phyloP scores from a whole-genome alignment of 2,888 invertebrate species.

The Catocala fraxini region DNA sequence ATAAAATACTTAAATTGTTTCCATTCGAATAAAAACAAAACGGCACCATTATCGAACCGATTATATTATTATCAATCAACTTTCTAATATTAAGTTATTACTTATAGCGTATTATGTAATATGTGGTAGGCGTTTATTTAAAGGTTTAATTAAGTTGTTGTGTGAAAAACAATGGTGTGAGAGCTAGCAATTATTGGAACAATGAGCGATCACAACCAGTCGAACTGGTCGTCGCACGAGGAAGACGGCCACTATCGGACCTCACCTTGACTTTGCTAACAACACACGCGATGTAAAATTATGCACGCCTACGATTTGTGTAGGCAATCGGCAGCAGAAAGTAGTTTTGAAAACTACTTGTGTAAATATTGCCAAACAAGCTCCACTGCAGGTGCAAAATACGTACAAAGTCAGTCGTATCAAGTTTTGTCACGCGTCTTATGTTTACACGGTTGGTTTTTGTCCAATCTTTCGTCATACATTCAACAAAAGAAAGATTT shows the following conservation, averaged over 20 bases:
- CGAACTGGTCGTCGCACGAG: conserved; percentile 37
- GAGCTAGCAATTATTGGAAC: conserved; percentile 45
- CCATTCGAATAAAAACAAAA: no score
- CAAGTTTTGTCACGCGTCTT: conserved; percentile 2
- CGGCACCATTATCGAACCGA: no score
- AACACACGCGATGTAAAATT: conserved; percentile 20
- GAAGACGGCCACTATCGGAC: conserved; percentile 19
- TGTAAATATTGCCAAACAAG: conserved; percentile 6
- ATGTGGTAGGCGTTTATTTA: conserved; percentile 17
- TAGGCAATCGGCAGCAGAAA: conserved; percentile 16
- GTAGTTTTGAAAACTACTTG: conserved; percentile 13
- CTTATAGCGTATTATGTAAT: conserved; percentile 11
- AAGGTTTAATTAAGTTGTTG: conserved; percentile 34
- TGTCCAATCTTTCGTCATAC: no score
- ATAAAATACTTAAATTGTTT: no score
- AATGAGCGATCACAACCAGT: conserved; percentile 41
- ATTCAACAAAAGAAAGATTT: no score
- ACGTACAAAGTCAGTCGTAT: not conserved
- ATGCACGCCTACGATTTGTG: conserved; percentile 19
- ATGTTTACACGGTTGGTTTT: no score
- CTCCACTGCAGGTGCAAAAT: conserved; percentile 4
- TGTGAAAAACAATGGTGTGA: conserved; percentile 32
- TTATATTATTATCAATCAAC: not conserved
- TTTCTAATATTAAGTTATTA: conserved; percentile 8
- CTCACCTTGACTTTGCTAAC: conserved; percentile 48